Conservation (phyloP, 2,113 vertebrate genomes). For the Spermophilus dauricus region DNA sequence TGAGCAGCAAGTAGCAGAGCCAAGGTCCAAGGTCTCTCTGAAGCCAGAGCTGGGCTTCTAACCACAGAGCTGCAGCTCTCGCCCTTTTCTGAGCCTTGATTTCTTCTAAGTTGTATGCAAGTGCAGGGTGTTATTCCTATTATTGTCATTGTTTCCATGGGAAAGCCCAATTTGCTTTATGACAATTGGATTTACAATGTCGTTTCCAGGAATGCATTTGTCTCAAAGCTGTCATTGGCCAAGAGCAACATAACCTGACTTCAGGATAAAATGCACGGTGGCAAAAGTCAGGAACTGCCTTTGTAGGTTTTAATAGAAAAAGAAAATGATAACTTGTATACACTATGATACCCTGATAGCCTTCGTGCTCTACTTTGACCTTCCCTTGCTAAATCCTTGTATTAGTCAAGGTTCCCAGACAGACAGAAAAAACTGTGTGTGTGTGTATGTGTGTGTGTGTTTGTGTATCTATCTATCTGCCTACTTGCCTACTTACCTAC, state of each 20-base stretch:
- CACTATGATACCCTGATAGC: background rate
- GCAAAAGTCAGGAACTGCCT: conserved; percentile 45
- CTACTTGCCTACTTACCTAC: background rate
- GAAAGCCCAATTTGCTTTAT: conserved; percentile 38
- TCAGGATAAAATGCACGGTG: background rate
- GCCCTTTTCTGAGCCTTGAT: no score
- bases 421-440: background rate
- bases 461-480: background rate
- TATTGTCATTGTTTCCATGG: conserved; percentile 69
- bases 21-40: background rate
- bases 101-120: background rate
- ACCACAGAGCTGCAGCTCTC: background rate
- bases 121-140: background rate
- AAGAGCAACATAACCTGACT: conserved; percentile 78
- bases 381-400: background rate
- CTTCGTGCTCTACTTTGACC: background rate
- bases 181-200: conserved; percentile 70
- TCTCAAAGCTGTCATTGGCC: conserved; percentile 66
- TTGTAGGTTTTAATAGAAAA: conserved; percentile 5
- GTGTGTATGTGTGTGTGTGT: no score
- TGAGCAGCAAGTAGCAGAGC: background rate
- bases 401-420: background rate
- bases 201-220: conserved; percentile 80
- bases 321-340: background rate
- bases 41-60: background rate